phyloP scores from a whole-genome alignment of 2,888 invertebrate species.

The Pristionchus entomophagus region DNA sequence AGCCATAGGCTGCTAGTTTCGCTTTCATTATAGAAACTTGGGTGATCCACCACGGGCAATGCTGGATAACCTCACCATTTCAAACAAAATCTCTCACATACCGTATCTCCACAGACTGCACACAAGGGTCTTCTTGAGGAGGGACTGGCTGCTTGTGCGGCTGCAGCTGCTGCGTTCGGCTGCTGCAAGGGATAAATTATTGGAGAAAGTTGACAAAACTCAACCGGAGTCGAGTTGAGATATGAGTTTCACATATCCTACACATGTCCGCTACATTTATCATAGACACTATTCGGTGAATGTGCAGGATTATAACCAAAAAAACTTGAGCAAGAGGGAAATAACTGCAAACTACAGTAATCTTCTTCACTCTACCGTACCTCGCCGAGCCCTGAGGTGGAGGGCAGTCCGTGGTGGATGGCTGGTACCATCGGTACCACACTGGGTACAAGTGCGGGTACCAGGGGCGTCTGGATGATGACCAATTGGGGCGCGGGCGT shows the following conservation, averaged over 20 bases:
- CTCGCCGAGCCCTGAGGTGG: not conserved
- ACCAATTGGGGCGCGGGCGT: not conserved
- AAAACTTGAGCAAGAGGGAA: too few species aligned
- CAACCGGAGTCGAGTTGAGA: too few species aligned
- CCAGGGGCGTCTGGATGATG: not conserved
- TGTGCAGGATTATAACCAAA: too few species aligned
- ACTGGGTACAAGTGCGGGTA: not conserved
- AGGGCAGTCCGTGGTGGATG: not conserved
- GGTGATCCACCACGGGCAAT: too few species aligned
- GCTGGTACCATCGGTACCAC: not conserved
- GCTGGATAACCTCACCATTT: too few species aligned
- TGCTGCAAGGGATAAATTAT: not conserved
- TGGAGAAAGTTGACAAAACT: too few species aligned
- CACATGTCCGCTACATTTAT: too few species aligned
- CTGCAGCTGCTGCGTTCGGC: not conserved
- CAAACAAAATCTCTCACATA: not conserved
- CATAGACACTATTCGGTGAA: too few species aligned
- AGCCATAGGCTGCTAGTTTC: too few species aligned
- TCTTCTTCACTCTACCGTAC: not conserved
- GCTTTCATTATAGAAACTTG: too few species aligned
- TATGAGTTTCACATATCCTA: too few species aligned
- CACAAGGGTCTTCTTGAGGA: not conserved
- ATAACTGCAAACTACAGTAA: not conserved
- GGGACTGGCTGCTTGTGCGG: not conserved
- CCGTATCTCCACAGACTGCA: conserved; percentile 32